These are phyloP conservation scores for Cryptoblepharus egeriae DNA, from an alignment of 2,797 vertebrate genomes.

Conservation along the genomic window DNA sequence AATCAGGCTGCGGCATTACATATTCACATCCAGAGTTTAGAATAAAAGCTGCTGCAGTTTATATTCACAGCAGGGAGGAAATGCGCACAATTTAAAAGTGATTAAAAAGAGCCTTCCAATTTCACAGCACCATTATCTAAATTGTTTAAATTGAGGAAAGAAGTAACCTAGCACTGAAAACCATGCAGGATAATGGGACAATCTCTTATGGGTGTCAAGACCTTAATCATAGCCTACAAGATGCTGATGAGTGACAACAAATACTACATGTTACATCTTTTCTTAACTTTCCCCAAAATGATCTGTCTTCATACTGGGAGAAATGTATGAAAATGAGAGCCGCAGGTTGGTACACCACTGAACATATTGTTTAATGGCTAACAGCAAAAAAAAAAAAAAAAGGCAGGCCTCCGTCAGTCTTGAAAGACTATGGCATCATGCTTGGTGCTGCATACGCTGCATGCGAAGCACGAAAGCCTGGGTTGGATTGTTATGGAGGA, in stretches of 20 bases:
- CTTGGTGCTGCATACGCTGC: no score
- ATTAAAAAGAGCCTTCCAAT: constrained; percentile 29
- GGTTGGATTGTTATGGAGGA: no score
- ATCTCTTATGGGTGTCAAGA: neutral
- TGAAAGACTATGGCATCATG: no score
- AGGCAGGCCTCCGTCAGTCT: no score
- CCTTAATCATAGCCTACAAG: neutral
- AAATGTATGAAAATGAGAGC: neutral
- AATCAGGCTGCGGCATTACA: constrained; percentile 3
- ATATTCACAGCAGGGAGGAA: constrained; percentile 28
- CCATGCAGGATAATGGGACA: neutral
- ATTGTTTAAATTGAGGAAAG: constrained; percentile 19
- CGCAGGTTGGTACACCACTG: neutral
- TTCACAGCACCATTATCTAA: constrained; percentile 32
- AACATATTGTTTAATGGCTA: neutral
- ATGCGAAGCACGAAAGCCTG: no score
- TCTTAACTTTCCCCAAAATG: neutral
- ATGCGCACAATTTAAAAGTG: constrained; percentile 28
- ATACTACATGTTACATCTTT: neutral
- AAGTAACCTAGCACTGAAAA: neutral
- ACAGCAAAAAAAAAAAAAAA: no score
- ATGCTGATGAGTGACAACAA: neutral
- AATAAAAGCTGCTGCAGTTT: constrained; percentile 19
- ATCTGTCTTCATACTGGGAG: neutral
- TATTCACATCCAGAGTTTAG: constrained; percentile 23